Evolutionary conservation across 2,113 vertebrate genomes (phyloP).

Genomic region (Takifugu bimaculatus): DNA sequence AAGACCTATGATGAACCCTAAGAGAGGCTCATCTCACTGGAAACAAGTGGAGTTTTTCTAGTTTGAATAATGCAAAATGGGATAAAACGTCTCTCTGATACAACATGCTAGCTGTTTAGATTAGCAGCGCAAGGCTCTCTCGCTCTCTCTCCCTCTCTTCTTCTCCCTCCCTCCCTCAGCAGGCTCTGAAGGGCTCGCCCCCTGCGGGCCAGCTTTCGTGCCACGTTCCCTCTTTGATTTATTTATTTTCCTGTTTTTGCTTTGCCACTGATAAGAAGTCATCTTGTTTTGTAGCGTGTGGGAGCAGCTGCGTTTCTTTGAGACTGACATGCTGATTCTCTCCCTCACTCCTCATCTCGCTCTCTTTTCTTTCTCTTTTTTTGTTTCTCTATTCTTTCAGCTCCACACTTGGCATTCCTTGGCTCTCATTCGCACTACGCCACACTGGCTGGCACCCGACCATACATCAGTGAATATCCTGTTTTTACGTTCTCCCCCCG

Average conservation of each 20-base stretch:
- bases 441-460: constrained; percentile 80
- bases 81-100: constrained; percentile 8
- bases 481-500: constrained; percentile 59
- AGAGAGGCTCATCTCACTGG: constrained; percentile 1
- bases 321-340: constrained; percentile 63
- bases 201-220: constrained; percentile 8
- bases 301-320: constrained; percentile 50
- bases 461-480: constrained; percentile 81
- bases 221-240: constrained; percentile 26
- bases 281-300: constrained; percentile 59
- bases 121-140: constrained; percentile 16
- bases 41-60: constrained; percentile 27
- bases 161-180: constrained; percentile 8
- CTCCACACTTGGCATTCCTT: constrained; percentile 78
- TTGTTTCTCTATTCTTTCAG: constrained; percentile 70
- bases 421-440: constrained; percentile 83
- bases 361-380: constrained; percentile 68
- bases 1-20: no score
- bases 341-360: constrained; percentile 70
- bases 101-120: constrained; percentile 23
- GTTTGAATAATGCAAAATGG: constrained; percentile 31
- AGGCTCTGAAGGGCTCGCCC: constrained; percentile 29
- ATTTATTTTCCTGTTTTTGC: constrained; percentile 34
- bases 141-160: constrained; percentile 5
- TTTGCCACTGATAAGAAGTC: constrained; percentile 58